Evolutionary conservation across 2,888 invertebrate species (phyloP).

Genomic region (Lochmaea capreae): DNA sequence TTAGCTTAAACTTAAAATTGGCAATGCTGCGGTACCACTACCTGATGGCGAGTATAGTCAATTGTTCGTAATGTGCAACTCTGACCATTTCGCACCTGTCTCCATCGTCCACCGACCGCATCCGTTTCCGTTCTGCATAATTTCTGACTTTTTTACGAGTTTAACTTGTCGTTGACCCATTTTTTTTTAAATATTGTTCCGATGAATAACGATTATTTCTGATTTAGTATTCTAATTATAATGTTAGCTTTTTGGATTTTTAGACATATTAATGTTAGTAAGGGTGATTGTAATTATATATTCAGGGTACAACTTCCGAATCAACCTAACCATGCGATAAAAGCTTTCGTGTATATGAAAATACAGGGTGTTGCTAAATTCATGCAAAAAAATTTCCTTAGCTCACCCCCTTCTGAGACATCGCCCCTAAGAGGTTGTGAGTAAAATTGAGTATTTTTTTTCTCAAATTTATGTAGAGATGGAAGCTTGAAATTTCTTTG

Average conservation of each 20-base stretch:
- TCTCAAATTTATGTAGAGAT: too few relatives aligned
- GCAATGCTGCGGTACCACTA: constrained; percentile 2
- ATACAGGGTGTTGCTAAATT: neutral
- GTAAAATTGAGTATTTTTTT: too few relatives aligned
- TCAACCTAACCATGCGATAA: neutral
- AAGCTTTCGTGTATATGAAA: neutral
- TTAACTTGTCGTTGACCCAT: constrained; percentile 17
- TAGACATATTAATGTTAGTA: neutral
- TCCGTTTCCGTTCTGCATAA: constrained; percentile 59
- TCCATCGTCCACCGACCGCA: constrained; percentile 55
- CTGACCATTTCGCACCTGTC: constrained; percentile 62
- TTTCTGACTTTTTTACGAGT: constrained; percentile 34
- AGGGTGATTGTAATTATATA: neutral
- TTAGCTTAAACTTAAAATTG: neutral
- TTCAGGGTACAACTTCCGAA: neutral
- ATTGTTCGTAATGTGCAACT: constrained; percentile 51
- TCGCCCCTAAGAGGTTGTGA: too few relatives aligned
- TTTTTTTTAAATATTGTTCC: constrained; percentile 6
- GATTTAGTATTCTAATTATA: constrained; percentile 9
- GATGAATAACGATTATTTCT: neutral
- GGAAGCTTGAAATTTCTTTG: too few relatives aligned
- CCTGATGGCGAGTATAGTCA: constrained; percentile 25
- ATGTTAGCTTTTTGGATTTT: neutral
- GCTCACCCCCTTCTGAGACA: too few relatives aligned
- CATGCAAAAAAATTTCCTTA: too few relatives aligned